phyloP scores from a whole-genome alignment of 2,888 invertebrate genomes.

The Odontocolon sp. region DNA sequence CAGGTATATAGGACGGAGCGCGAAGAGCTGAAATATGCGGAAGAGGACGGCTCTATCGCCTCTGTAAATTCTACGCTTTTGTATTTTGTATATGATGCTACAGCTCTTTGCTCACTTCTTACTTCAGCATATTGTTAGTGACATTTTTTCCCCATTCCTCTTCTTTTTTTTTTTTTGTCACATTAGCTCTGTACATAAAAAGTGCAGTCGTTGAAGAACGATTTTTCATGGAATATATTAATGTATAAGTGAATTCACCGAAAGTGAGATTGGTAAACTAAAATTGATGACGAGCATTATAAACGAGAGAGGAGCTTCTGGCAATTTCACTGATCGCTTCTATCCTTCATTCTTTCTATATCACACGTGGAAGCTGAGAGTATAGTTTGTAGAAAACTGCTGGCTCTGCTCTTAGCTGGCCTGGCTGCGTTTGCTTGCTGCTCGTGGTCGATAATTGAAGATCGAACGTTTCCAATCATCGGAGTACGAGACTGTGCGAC shows the following conservation, averaged over 20 bases:
- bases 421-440: constrained; percentile 27
- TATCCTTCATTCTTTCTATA: constrained; percentile 49
- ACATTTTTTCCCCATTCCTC: not conserved
- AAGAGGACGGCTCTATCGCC: not conserved
- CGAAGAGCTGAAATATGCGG: not conserved
- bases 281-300: constrained; percentile 48
- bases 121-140: not conserved
- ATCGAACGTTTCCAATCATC: constrained; percentile 60
- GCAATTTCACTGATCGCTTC: constrained; percentile 47
- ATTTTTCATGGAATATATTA: constrained; percentile 19
- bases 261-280: constrained; percentile 5
- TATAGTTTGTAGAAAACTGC: constrained; percentile 27
- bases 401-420: constrained; percentile 34
- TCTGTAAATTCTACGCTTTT: not conserved
- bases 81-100: not conserved
- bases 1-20: not conserved
- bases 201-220: not conserved
- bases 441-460: constrained; percentile 57
- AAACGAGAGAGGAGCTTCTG: constrained; percentile 1
- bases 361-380: constrained; percentile 16
- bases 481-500: constrained; percentile 51
- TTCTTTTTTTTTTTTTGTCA: too few relatives aligned
- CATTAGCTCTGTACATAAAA: not conserved
- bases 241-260: constrained; percentile 48
- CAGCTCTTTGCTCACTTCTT: not conserved